Percentiles rank a stretch among this genome's conserved stretches.
These are phyloP conservation scores for Campoplex nolae DNA, from an alignment of 2,888 invertebrate genomes.

Conservation along the genomic window DNA sequence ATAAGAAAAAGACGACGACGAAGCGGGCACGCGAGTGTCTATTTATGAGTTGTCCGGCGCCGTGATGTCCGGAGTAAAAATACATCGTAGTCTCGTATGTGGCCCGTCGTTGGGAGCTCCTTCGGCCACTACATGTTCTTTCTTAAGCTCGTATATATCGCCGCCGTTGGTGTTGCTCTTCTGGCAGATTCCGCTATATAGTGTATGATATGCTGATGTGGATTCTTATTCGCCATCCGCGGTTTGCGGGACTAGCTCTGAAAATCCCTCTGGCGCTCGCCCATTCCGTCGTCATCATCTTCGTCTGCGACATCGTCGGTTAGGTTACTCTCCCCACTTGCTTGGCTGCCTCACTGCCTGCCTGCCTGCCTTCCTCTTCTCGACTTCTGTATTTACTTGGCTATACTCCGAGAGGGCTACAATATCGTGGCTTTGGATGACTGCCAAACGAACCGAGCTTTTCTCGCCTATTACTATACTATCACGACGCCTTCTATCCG, in stretches of 20 bases:
- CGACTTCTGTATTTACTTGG: conserved; percentile 71
- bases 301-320: conserved; percentile 59
- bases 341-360: not conserved
- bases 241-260: conserved; percentile 40
- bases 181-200: conserved; percentile 23
- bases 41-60: conserved; percentile 85
- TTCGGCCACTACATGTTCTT: conserved; percentile 65
- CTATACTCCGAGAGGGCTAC: conserved; percentile 67
- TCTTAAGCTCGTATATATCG: conserved; percentile 35
- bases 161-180: conserved; percentile 47
- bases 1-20: conserved; percentile 62
- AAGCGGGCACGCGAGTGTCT: conserved; percentile 80
- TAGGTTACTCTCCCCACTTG: conserved; percentile 29
- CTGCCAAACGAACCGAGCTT: conserved; percentile 66
- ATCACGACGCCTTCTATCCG: conserved; percentile 51
- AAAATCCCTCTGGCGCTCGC: conserved; percentile 40
- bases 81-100: conserved; percentile 81
- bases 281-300: conserved; percentile 55
- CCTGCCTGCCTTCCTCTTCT: not conserved
- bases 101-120: conserved; percentile 53
- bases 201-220: conserved; percentile 37
- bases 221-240: conserved; percentile 44
- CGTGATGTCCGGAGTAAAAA: conserved; percentile 85
- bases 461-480: conserved; percentile 49
- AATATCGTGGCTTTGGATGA: conserved; percentile 66